Evolutionary conservation across 2,113 vertebrate genomes (phyloP).

Genomic region (Lepus europaeus): DNA sequence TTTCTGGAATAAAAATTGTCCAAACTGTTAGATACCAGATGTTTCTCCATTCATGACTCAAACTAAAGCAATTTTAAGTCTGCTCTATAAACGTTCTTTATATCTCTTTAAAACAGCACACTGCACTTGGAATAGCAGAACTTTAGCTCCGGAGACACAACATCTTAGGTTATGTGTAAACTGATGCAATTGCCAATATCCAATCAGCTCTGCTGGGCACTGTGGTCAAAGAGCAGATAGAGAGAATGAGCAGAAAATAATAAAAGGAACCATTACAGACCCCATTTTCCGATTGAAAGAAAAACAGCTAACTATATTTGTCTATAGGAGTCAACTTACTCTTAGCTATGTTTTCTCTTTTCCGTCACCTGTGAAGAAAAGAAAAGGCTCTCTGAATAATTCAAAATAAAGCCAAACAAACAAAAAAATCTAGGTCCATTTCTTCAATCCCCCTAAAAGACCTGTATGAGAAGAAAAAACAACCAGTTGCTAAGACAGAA

Average conservation of each 20-base stretch:
- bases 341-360: conserved; percentile 17
- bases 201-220: not conserved
- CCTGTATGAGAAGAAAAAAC: not conserved
- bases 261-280: not conserved
- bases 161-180: not conserved
- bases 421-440: not conserved
- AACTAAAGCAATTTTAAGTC: not conserved
- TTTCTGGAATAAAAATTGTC: not conserved
- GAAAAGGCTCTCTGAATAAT: not conserved
- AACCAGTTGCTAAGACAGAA: not conserved
- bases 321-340: not conserved
- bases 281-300: not conserved
- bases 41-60: not conserved
- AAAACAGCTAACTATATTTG: not conserved
- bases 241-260: not conserved
- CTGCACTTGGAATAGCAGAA: not conserved
- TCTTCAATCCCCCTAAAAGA: conserved; percentile 33
- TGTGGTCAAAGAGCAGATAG: not conserved
- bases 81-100: not conserved
- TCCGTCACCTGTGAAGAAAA: not conserved
- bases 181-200: not conserved
- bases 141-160: not conserved
- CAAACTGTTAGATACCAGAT: not conserved
- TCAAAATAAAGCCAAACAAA: conserved; percentile 16
- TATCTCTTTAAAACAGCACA: not conserved